Evolutionary conservation across 1,140 invertebrate genomes (phyloP).

Genomic region (Heliconius nattereri): DNA sequence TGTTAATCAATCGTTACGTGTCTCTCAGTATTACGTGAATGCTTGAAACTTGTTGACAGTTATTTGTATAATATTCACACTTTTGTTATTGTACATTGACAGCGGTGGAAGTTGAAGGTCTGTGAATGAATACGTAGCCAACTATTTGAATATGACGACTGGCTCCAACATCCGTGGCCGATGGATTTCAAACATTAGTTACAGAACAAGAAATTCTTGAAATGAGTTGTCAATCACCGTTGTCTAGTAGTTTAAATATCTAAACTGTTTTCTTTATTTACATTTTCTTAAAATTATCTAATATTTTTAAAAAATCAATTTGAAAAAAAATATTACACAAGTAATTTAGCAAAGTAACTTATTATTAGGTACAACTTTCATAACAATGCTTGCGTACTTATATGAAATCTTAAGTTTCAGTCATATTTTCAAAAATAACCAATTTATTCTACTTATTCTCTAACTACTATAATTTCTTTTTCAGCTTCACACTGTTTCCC

Average conservation of each 20-base stretch:
- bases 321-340: neutral
- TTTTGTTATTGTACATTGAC: neutral
- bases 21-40: slow-evolving; percentile 13
- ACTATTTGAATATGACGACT: slow-evolving; percentile 49
- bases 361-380: neutral
- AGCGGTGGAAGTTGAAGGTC: slow-evolving; percentile 29
- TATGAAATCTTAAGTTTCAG: neutral
- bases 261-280: neutral
- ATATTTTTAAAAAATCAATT: neutral
- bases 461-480: neutral
- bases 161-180: neutral
- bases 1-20: neutral
- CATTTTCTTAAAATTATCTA: neutral
- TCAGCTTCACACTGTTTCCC: too few species aligned
- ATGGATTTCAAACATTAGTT: slow-evolving; percentile 14
- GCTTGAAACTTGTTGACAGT: slow-evolving; percentile 1
- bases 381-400: neutral
- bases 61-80: slow-evolving; percentile 5
- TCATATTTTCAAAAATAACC: neutral
- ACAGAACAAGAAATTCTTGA: slow-evolving; percentile 9
- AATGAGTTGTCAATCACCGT: neutral
- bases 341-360: neutral
- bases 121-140: slow-evolving; percentile 47
- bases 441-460: neutral
- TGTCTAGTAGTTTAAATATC: neutral